Base-by-base conservation (phyloP, 1,140 invertebrate species). In the Goniozus legneri region DNA sequence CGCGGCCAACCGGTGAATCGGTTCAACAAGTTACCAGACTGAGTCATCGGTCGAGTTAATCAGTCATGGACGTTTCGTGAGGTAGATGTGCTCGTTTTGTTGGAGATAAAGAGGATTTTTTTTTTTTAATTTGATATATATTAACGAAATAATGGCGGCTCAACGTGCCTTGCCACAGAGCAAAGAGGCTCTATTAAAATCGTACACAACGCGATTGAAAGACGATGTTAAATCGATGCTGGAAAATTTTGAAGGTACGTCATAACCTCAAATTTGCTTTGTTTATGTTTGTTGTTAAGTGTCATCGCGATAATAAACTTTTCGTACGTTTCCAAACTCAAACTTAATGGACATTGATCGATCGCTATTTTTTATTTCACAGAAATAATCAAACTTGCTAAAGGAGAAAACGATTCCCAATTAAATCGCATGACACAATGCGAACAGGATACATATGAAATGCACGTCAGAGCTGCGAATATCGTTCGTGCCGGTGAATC, bases 171-270 rank as follows among this genome's bases (percentile, higher is more conserved):
- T 93, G 49, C 88, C 92, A 0, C 92, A 95, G 73, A 94, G 89
- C 44, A 95, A 96, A 78, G 94, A 97, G 77, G 94, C 92, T 13
- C 74, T 96, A 19, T 73, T 97, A 3, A 95, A 96, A 77, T 94
- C 91, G 0, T 97, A 97, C 65, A 90, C 89, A 35, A 93, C 91
- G 10, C 77, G 92, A 42, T 74, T 97, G 10, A 96, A 96, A 77
- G 93, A 97, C 73, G 93, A 97, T 77, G 88, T 97, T 0, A 94
- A 92, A 76, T 94, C 93, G 41, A 97, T 98, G 90, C 70, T 95
- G 22, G 94, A 97, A 71, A 97, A 97, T 74, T 97, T 95, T 77
- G 87, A 90, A 84, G 91, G 90, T 92, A 80, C 65, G 40, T 54
- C 14, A 83, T 80, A 90, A 87, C 67, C 87, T 90, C 30, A 43